Evolutionary conservation across 2,113 vertebrate genomes (phyloP).

Genomic region (Podiceps cristatus): DNA sequence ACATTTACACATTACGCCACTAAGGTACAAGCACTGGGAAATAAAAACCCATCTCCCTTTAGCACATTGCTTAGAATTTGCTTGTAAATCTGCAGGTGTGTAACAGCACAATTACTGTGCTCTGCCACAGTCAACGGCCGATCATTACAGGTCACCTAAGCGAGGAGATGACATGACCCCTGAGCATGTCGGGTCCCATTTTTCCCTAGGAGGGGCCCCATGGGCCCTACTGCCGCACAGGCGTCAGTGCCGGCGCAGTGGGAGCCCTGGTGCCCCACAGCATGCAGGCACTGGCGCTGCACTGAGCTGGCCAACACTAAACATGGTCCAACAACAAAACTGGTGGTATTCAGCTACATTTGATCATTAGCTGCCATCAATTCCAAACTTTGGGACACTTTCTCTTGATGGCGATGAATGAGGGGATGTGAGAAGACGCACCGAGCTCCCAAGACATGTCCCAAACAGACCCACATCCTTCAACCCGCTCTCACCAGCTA

Average conservation of each 20-base stretch:
- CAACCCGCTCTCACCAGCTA: not conserved
- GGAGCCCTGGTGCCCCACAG: not conserved
- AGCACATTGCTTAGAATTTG: not conserved
- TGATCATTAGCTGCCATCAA: not conserved
- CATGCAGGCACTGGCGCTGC: not conserved
- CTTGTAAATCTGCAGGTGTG: not conserved
- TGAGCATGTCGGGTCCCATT: no score
- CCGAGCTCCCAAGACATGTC: not conserved
- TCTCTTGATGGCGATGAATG: not conserved
- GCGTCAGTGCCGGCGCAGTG: rapidly evolving
- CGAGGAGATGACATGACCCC: no score
- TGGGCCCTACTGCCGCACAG: not conserved
- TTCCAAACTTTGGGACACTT: not conserved
- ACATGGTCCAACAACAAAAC: not conserved
- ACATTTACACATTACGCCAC: not conserved
- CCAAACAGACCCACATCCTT: not conserved
- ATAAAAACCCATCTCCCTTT: not conserved
- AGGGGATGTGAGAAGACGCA: not conserved
- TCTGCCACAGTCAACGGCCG: not conserved
- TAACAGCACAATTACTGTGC: not conserved
- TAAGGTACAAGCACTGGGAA: not conserved
- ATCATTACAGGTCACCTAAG: not conserved
- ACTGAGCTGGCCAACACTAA: not conserved
- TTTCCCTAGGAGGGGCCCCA: not conserved
- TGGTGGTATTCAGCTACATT: not conserved